Evolutionary conservation across 1,140 invertebrate genomes (phyloP), one percentile per base, ranked within the genome.

Genomic region (Ectropis grisescens): DNA sequence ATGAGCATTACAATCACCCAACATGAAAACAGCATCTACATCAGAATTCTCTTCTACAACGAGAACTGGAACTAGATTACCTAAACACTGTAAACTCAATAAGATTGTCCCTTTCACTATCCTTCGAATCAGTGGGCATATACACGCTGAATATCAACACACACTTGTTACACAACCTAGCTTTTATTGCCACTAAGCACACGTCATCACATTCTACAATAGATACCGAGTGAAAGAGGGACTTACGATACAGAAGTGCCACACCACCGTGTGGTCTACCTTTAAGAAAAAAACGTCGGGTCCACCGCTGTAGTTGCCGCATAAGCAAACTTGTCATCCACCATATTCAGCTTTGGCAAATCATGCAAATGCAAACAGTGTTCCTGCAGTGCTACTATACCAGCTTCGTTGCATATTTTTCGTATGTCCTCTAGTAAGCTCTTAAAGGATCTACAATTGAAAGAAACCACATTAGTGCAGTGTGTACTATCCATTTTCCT

Each of bases 381-480:
- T 9, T 22, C 19, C 9, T 22, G 19, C 19, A 22, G 9, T 4
- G 29, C 30, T 7, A 32, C 14, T 11, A 32, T 10, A 11, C 23
- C 16, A 15, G 16, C 30, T 8, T 8, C 6, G 1, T 13, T 13
- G 23, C 30, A 30, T 16, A 30, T 1, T 11, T 3, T 2, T 16
- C 29, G 13, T 6, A 30, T 15, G 2, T 15, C 29, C 7, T 30
- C 29, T 2, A 30, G 15, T 8, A 10, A 16, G 4, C 29, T 14
- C 22, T 41, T 47, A 3, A 42, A 9, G 1, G 31, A 32, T 33
- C 42, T 41, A 24, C 45, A 47, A 19, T 47, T 47, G 22, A 28
- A 47, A 11, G n/a, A n/a, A n/a, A n/a, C n/a, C n/a, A n/a, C n/a
- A n/a, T n/a, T n/a, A n/a, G n/a, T n/a, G n/a, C n/a, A n/a, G n/a